Evolutionary conservation across 2,113 vertebrate genomes (phyloP).

Genomic region (Heterotis niloticus): DNA sequence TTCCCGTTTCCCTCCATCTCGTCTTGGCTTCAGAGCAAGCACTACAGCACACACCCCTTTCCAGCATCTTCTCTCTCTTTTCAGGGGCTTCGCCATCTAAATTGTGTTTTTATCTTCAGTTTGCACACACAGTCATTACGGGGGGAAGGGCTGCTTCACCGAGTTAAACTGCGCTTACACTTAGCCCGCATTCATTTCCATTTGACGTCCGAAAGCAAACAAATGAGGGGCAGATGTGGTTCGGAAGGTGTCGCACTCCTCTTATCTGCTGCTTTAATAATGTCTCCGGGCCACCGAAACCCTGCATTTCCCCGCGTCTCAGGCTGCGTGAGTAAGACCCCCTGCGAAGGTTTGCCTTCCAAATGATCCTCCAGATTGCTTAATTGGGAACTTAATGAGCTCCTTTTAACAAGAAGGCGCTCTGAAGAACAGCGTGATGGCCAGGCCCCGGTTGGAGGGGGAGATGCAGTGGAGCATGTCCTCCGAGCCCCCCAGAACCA

Average conservation of each 20-base stretch:
- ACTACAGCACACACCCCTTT: neutral
- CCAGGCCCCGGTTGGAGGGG: neutral
- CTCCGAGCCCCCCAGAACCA: constrained; percentile 5
- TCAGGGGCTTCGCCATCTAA: neutral
- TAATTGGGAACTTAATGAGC: constrained; percentile 52
- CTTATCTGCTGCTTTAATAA: too few relatives aligned
- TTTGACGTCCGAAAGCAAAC: neutral
- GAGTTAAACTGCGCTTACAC: neutral
- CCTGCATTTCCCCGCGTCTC: neutral
- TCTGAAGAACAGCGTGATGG: constrained; percentile 34
- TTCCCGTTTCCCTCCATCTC: constrained; percentile 22
- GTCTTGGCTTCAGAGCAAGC: constrained; percentile 12
- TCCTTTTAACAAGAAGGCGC: constrained; percentile 35
- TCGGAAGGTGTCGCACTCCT: neutral
- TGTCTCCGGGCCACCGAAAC: neutral
- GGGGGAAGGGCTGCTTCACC: neutral
- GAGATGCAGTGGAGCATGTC: neutral
- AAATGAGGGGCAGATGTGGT: neutral
- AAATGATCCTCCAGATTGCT: neutral
- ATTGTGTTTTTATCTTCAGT: neutral
- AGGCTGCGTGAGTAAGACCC: neutral
- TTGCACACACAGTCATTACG: neutral
- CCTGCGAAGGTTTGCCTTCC: neutral
- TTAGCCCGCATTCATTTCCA: neutral
- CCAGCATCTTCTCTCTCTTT: neutral